Conservation (phyloP, 2,113 vertebrate genomes). For the Pterocles orientalis region DNA sequence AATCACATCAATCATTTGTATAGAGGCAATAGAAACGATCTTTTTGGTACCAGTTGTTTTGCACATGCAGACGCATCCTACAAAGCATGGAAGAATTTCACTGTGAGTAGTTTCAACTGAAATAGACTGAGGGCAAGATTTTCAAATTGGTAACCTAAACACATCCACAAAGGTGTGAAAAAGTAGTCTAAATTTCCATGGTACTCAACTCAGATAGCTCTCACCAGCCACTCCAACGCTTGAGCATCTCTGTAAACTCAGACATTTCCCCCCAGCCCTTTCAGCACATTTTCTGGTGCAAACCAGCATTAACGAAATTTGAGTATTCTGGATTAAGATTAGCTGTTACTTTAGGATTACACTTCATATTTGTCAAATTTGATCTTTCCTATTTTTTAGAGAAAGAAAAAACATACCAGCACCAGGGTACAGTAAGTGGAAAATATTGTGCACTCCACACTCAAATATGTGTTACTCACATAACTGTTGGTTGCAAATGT, state of each 20-base stretch:
- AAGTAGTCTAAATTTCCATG: not conserved
- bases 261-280: not conserved
- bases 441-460: constrained; percentile 40
- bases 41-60: not conserved
- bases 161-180: not conserved
- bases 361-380: constrained; percentile 40
- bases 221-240: not conserved
- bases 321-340: constrained; percentile 23
- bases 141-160: not conserved
- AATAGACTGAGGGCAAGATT: not conserved
- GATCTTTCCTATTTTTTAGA: constrained; percentile 34
- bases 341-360: constrained; percentile 34
- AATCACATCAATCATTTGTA: not conserved
- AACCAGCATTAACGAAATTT: not conserved
- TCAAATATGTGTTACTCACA: constrained; percentile 54
- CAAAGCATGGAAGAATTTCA: not conserved
- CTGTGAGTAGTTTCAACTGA: not conserved
- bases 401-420: not conserved
- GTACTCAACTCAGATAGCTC: not conserved
- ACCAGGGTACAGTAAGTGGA: constrained; percentile 50
- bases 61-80: not conserved
- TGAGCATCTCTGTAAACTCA: not conserved
- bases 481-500: constrained; percentile 46
- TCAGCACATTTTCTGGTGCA: not conserved
- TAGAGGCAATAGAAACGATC: not conserved